Percentiles rank a stretch among this genome's conserved stretches.
Conservation (phyloP, 2,797 vertebrate genomes). For the Anolis apletophallus region DNA sequence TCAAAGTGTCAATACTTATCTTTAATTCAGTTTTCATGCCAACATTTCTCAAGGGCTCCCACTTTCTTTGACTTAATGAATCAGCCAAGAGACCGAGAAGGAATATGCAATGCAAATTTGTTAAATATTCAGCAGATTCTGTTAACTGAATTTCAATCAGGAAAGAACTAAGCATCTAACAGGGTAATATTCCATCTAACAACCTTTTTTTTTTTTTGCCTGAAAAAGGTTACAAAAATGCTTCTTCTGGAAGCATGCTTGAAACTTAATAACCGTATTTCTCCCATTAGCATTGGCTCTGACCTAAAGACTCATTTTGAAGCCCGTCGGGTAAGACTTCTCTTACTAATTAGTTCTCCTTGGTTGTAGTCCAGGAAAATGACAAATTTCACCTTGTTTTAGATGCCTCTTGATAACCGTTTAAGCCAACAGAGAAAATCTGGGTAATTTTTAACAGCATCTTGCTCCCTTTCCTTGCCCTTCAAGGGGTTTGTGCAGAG, state of each 20-base stretch:
- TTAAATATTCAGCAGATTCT: slow-evolving; percentile 69
- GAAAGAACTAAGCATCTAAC: slow-evolving; percentile 58
- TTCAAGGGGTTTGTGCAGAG: slow-evolving; percentile 51
- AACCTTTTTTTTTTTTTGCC: slow-evolving; percentile 63
- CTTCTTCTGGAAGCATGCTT: slow-evolving; percentile 68
- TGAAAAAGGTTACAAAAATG: slow-evolving; percentile 1
- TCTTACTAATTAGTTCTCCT: slow-evolving; percentile 78
- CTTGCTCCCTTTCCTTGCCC: slow-evolving; percentile 1
- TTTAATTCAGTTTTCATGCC: slow-evolving; percentile 52
- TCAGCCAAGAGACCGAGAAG: slow-evolving; percentile 55
- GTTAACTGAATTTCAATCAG: slow-evolving; percentile 72
- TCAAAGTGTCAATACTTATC: slow-evolving; percentile 47
- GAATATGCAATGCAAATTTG: slow-evolving; percentile 63
- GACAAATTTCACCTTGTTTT: slow-evolving; percentile 78
- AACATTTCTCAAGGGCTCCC: slow-evolving; percentile 54
- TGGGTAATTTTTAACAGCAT: slow-evolving; percentile 46
- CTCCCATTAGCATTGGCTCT: slow-evolving; percentile 76
- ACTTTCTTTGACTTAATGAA: slow-evolving; percentile 72
- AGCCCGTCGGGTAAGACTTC: slow-evolving; percentile 68
- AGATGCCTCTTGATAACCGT: slow-evolving; percentile 69
- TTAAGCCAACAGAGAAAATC: slow-evolving; percentile 64
- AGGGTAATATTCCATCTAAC: slow-evolving; percentile 69
- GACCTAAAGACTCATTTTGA: slow-evolving; percentile 76
- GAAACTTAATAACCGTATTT: slow-evolving; percentile 72
- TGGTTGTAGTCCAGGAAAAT: slow-evolving; percentile 73